Percentiles rank a stretch among this genome's conserved stretches.
phyloP scores from a whole-genome alignment of 1,140 invertebrate species.

The Megalonaias nervosa region DNA sequence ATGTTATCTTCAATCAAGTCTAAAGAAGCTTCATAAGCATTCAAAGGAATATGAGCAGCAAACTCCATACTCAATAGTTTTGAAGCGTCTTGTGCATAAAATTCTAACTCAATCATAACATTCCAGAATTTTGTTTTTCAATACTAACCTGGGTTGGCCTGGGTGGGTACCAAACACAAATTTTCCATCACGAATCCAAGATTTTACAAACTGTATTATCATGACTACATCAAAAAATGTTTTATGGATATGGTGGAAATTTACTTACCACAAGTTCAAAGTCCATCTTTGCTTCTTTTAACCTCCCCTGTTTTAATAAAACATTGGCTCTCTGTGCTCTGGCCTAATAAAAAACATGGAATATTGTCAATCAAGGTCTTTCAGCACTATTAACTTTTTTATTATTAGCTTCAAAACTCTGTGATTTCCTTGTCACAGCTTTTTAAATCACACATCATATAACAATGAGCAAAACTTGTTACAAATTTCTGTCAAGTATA shows the following conservation, averaged over 20 bases:
- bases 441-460: no score
- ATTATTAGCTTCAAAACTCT: neutral
- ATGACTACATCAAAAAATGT: neutral
- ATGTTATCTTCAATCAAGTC: no score
- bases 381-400: neutral
- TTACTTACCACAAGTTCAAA: constrained; percentile 87
- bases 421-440: neutral
- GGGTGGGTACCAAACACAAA: neutral
- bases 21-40: no score
- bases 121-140: neutral
- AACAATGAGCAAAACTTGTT: no score
- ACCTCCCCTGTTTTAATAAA: constrained; percentile 90
- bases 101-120: neutral
- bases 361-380: neutral
- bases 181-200: neutral
- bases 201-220: neutral
- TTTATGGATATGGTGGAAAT: constrained; percentile 11
- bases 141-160: no score
- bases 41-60: no score
- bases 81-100: neutral
- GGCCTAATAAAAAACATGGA: constrained; percentile 74
- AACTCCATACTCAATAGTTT: neutral
- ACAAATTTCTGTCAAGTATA: no score
- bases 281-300: constrained; percentile 86
- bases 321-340: constrained; percentile 89